Percentiles rank a stretch among this genome's conserved stretches.
Evolutionary conservation across 2,888 invertebrate species (phyloP).

Genomic region (Bellardia pandia): DNA sequence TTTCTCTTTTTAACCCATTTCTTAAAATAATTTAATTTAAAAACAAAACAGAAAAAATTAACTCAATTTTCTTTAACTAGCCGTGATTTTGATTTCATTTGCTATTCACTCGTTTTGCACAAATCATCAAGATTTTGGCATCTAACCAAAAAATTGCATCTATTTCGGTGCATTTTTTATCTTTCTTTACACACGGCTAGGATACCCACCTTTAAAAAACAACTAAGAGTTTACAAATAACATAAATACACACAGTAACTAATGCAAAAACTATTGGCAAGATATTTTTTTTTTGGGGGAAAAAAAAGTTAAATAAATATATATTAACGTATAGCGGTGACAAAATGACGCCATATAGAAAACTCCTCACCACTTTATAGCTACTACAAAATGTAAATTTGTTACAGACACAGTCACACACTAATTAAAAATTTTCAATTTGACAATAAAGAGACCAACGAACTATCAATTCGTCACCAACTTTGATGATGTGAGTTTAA

Average conservation of each 20-base stretch:
- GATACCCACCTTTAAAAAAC: slow-evolving; percentile 56
- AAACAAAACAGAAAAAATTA: not conserved
- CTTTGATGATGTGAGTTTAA: slow-evolving; percentile 18
- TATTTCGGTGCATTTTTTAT: slow-evolving; percentile 33
- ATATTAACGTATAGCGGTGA: slow-evolving; percentile 47
- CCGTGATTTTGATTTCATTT: slow-evolving; percentile 57
- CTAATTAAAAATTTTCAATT: slow-evolving; percentile 40
- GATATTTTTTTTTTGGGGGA: not conserved
- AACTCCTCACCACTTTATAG: slow-evolving; percentile 36
- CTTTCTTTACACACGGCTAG: slow-evolving; percentile 19
- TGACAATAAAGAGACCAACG: slow-evolving; percentile 68
- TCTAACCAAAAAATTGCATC: slow-evolving; percentile 46
- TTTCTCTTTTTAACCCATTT: not conserved
- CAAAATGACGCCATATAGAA: slow-evolving; percentile 67
- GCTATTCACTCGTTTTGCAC: slow-evolving; percentile 44
- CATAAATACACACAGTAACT: slow-evolving; percentile 38
- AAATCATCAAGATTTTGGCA: slow-evolving; percentile 50
- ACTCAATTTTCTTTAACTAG: slow-evolving; percentile 37
- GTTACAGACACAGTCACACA: slow-evolving; percentile 27
- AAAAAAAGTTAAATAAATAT: slow-evolving; percentile 19
- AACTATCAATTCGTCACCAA: slow-evolving; percentile 72
- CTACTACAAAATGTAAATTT: slow-evolving; percentile 34
- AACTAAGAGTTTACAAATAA: not conserved
- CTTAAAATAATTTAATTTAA: not conserved
- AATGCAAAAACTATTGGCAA: slow-evolving; percentile 60